Evolutionary conservation across 2,113 vertebrate genomes (phyloP).

Genomic region (Taurulus bubalis): DNA sequence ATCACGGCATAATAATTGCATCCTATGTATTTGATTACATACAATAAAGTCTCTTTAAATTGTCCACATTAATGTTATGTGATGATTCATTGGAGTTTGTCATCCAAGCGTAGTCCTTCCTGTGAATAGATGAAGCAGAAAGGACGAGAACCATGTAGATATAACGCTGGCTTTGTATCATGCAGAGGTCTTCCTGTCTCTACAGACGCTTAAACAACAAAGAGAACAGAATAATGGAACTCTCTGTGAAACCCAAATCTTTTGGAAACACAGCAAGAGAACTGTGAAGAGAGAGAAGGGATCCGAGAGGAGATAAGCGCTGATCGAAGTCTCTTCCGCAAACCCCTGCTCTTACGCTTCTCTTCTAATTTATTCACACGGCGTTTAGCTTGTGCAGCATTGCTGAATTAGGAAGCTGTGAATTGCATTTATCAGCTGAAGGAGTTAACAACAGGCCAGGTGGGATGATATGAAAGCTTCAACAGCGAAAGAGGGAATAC

Average conservation of each 20-base stretch:
- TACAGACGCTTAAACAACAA: conserved; percentile 50
- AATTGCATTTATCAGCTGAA: conserved; percentile 72
- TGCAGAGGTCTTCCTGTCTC: conserved; percentile 42
- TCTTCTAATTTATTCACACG: conserved; percentile 70
- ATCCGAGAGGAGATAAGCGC: conserved; percentile 41
- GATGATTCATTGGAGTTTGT: conserved; percentile 18
- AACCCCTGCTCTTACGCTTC: conserved; percentile 50
- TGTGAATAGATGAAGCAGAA: neutral
- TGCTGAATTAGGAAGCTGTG: conserved; percentile 70
- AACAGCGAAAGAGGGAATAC: conserved; percentile 64
- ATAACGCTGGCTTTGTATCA: conserved; percentile 39
- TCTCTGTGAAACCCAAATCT: conserved; percentile 30
- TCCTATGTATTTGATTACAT: conserved; percentile 12
- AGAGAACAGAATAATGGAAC: conserved; percentile 36
- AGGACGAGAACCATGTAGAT: conserved; percentile 13
- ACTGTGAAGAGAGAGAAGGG: conserved; percentile 5
- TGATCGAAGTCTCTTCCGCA: conserved; percentile 62
- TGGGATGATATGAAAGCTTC: conserved; percentile 71
- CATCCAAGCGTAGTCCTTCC: neutral
- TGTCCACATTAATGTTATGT: conserved; percentile 1
- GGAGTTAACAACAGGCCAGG: conserved; percentile 71
- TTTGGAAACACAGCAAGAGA: conserved; percentile 46
- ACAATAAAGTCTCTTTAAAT: neutral
- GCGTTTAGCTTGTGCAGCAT: conserved; percentile 39
- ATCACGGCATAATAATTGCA: neutral